Base-by-base conservation (phyloP, 2,113 vertebrate genomes). In the Podilymbus podiceps region DNA sequence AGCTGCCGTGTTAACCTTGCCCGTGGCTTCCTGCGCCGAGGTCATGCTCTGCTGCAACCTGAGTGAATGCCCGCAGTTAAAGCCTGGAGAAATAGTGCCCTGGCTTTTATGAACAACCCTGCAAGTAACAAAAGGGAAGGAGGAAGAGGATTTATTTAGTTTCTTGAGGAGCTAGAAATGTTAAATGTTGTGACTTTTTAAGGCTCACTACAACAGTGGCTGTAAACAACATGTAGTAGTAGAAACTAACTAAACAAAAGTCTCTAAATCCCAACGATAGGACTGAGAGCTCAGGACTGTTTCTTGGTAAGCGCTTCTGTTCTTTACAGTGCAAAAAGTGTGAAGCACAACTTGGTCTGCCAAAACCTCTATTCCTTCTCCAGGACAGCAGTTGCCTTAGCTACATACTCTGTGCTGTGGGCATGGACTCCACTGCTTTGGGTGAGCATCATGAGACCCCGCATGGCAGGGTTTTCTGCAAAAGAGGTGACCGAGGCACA, bases 211-310 rank as follows among this genome's bases (percentile, higher is more conserved):
- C 96, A 97, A 91, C 79, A 63, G 85, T 73, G 85, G 91, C 72
- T 19, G 21, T 98, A 98, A 98, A 98, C 86, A 95, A 96, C 14
- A 44, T 31, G 55, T 50, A 94, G 85, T 76, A 12, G 4, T 98
- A 97, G 97, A 92, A 98, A 94, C 23, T 66, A 97, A 94, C 95
- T 97, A 95, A 98, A 95, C 67, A 85, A 28, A 79, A 85, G 84
- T 95, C 69, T 31, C 73, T 95, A 97, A 98, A 98, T 97, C 96
- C 95, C 90, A 95, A 63, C 3, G 33, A 66, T 72, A 60, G 4
- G 71, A 96, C 46, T 68, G 75, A 95, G 93, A 95, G 91, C 93
- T 97, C 95, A 95, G 88, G 87, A 93, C 47, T 67, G 58, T 80
- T 84, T 88, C 64, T 64, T 96, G 60, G 73, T 46, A 62, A 93